Evolutionary conservation across 2,797 vertebrate genomes (phyloP), one percentile per base, ranked within the genome.

Genomic region (Pseudocheirus occidentalis): DNA sequence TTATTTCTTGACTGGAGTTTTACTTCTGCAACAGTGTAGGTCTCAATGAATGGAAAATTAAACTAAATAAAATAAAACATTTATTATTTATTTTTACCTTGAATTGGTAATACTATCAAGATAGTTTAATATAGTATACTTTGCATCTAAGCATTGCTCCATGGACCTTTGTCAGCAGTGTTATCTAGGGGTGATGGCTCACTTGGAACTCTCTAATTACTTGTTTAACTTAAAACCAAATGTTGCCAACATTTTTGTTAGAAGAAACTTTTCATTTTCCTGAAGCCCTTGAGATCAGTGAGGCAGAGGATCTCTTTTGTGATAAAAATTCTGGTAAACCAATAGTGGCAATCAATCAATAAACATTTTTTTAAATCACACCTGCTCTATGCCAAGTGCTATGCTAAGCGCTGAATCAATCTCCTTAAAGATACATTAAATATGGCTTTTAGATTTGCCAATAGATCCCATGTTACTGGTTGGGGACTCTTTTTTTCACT

Each of bases 11-110:
- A 98, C 0, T 98, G 96, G 91, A 99, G 98, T 98, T 98, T 99
- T 92, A 99, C 99, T 57, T 99, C 99, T 96, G 98, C 98, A 95
- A 99, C 99, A 0, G 98, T 97, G 62, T 99, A 99, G 0, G 99
- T 99, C 98, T 99, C 99, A 98, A 99, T 99, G 94, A 99, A 99
- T 62, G 99, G 99, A 98, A 99, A 99, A 97, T 96, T 99, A 98
- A 99, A 99, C 99, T 99, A 98, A 98, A 98, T 56, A 94, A 98
- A 98, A 98, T 59, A 98, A 90, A 92, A 94, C 59, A 87, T 81
- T 58, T 12, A 0, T 40, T 54, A 40, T 6, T 52, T 90, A 28
- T 29, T 93, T 94, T 94, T 93, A 40, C 55, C 11, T 55, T 40
- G 92, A 92, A 87, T 50, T 91, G 81, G 54, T 95, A 62, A 28